Evolutionary conservation across 2,888 invertebrate species (phyloP), one percentile per base, ranked within the genome.

Genomic region (Stomorhina lunata): DNA sequence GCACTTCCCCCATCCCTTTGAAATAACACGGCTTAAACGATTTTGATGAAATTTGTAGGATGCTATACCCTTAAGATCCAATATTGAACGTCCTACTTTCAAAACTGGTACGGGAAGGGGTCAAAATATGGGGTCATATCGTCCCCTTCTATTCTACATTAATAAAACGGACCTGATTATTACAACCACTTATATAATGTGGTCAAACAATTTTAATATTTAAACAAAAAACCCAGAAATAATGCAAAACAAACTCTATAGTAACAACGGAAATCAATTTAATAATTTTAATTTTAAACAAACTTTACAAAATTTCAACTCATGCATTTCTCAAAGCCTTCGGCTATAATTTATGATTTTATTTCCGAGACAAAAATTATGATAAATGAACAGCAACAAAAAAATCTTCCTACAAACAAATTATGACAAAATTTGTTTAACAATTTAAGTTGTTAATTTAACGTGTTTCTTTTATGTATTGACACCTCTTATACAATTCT

Each of bases 331-430:
- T 61, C 43, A 32, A n/a, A 69, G 37, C 59, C 40, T 12, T 22
- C 29, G 69, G 25, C 69, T 34, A 50, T 37, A 68, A 66, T 50
- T 57, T 61, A 17, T 17, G 12, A 57, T 32, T 15, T 32, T 34
- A 7, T 25, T 12, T 25, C 25, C 32, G 12, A 9, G 43, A 10
- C 0, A 32, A 9, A 78, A 43, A 63, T 55, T 57, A 79, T 40
- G 57, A 57, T 50, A 72, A 68, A 77, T 66, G 20, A 72, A n/a
- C n/a, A n/a, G n/a, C n/a, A n/a, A n/a, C n/a, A n/a, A n/a, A n/a
- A n/a, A n/a, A 25, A 57, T 75, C 73, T 50, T 79, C 73, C 78
- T 79, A 75, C 73, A 78, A 66, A n/a, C 48, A 57, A 63, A 25
- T n/a, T n/a, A n/a, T n/a, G n/a, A 10, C 32, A 9, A 43, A 69